These are phyloP conservation scores for Brachyptera risi DNA, from an alignment of 2,888 invertebrate species.

Conservation along the genomic window DNA sequence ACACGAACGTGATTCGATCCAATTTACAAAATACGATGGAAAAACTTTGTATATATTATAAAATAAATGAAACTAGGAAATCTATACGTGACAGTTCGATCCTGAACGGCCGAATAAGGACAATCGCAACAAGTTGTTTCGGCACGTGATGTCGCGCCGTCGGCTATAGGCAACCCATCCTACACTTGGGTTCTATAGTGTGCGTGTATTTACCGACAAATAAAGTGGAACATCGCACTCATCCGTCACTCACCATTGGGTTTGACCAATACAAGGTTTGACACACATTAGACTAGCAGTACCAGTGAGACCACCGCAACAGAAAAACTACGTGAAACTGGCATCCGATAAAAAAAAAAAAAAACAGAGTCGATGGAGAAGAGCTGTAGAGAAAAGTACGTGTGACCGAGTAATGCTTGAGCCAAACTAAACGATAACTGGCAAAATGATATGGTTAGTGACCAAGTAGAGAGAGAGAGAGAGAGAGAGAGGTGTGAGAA, in stretches of 20 bases:
- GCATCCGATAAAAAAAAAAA: neutral
- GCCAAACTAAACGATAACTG: too few species aligned
- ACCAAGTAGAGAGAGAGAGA: too few species aligned
- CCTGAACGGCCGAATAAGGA: neutral
- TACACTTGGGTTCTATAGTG: neutral
- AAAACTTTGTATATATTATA: neutral
- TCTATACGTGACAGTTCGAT: neutral
- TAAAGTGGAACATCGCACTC: slow-evolving; percentile 16
- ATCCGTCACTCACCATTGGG: slow-evolving; percentile 12
- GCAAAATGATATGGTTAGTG: too few species aligned
- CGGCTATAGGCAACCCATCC: neutral
- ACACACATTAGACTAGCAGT: slow-evolving; percentile 7
- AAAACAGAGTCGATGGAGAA: too few species aligned
- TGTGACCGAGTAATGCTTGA: too few species aligned
- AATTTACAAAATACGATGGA: neutral
- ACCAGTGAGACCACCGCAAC: neutral
- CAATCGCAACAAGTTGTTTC: neutral
- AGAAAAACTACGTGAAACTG: neutral
- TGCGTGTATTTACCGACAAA: too few species aligned
- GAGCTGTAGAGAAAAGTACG: too few species aligned
- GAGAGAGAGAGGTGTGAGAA: too few species aligned
- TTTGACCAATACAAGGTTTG: slow-evolving; percentile 9
- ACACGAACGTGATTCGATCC: neutral
- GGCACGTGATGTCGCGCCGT: too few species aligned
- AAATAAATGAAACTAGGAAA: neutral